These are phyloP conservation scores for Chelon auratus DNA, from an alignment of 2,797 vertebrate species.

Conservation along the genomic window DNA sequence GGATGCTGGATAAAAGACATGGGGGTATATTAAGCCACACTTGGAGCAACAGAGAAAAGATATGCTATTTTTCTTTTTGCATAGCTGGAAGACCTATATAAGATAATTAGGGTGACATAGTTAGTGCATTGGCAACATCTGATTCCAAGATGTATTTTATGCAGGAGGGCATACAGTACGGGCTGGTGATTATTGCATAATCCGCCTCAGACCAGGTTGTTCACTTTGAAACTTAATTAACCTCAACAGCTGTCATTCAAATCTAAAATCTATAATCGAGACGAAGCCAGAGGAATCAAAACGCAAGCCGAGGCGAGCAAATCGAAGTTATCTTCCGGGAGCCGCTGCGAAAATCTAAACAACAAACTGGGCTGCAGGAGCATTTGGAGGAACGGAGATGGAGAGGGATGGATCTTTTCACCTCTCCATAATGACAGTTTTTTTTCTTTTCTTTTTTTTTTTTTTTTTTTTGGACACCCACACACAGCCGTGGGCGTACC, in stretches of 20 bases:
- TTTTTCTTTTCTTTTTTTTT: slow-evolving; percentile 21
- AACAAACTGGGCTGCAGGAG: slow-evolving; percentile 46
- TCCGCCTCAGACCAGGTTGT: slow-evolving; percentile 4
- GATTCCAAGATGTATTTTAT: slow-evolving; percentile 34
- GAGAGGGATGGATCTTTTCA: slow-evolving; percentile 63
- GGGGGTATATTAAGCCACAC: slow-evolving; percentile 72
- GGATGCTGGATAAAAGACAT: slow-evolving; percentile 76
- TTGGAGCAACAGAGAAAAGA: slow-evolving; percentile 49
- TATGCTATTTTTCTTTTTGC: slow-evolving; percentile 57
- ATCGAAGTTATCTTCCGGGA: not conserved
- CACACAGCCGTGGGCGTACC: slow-evolving; percentile 70
- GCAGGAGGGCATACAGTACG: not conserved
- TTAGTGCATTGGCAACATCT: slow-evolving; percentile 44
- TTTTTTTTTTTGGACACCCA: slow-evolving; percentile 67
- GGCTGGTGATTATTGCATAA: not conserved
- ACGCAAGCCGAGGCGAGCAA: not conserved
- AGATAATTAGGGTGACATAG: slow-evolving; percentile 64
- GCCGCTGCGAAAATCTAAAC: not conserved
- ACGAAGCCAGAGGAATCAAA: not conserved
- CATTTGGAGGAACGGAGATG: slow-evolving; percentile 64
- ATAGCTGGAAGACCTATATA: slow-evolving; percentile 57
- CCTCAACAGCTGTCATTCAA: not conserved
- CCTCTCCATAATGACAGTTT: slow-evolving; percentile 70
- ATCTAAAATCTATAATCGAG: not conserved
- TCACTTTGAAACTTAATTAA: slow-evolving; percentile 14